Base-by-base conservation (phyloP, 2,797 vertebrate genomes). In the Chromis chromis region DNA sequence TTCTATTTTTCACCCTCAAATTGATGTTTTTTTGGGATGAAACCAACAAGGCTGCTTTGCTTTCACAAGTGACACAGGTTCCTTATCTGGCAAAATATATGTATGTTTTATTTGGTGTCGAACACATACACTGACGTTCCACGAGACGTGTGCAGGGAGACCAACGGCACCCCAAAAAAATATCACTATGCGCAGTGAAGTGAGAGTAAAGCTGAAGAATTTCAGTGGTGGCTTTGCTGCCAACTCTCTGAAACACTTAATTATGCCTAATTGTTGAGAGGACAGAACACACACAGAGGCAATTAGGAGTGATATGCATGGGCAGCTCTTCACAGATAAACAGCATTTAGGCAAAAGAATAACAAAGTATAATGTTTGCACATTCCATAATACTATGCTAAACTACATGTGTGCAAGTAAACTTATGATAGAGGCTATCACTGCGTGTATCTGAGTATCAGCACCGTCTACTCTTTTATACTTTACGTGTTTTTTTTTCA, bases 281-380 rank as follows among this genome's bases (percentile, higher is more conserved):
- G 87, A 86, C 73, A 85, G 74, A 86, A 83, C 66, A 76, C 86
- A 90, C 85, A 89, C 84, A 92, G 54, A 91, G 82, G 76, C 86
- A 88, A 88, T 91, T 90, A 92, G 81, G 58, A 81, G 27, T 21
- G 69, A 78, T 76, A 85, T 86, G 77, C 84, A 88, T 81, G 78
- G 69, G 60, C 81, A 84, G 53, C 74, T 79, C 59, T 80, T 71
- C 70, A 80, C 75, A 79, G 71, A 73, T 65, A 67, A 71, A 66
- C 76, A 63, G 58, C 49, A 31, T 70, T 81, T 62, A 85, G 61
- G 64, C 27, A 78, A 65, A 88, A 78, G 70, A 73, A 86, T 69
- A 80, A 84, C 79, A 85, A 61, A 73, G 66, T 66, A 63, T 66
- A 65, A 84, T 76, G 40, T 85, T 85, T 82, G 78, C 79, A 81